Conservation (phyloP, 2,113 vertebrate species). For the Tetrax tetrax region DNA sequence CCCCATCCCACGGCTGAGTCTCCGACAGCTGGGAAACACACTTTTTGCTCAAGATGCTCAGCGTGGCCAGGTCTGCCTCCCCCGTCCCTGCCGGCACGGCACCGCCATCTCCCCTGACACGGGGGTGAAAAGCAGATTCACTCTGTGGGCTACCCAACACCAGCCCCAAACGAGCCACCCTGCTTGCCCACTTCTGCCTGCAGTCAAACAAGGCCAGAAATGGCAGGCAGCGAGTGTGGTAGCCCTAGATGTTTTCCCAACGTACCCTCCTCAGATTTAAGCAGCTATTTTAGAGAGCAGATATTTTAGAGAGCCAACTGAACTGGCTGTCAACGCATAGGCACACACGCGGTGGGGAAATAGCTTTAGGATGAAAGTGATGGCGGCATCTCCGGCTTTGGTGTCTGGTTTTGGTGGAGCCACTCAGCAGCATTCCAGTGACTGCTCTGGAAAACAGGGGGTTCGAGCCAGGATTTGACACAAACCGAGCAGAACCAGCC, state of each 20-base stretch:
- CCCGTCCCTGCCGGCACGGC: accelerated
- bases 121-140: accelerated
- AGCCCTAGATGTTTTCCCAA: neutral
- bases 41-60: accelerated
- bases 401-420: neutral
- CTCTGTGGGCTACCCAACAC: accelerated
- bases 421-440: neutral
- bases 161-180: accelerated
- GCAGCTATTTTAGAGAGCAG: neutral
- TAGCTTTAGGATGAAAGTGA: neutral
- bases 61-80: accelerated
- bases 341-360: accelerated
- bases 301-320: neutral
- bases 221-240: accelerated
- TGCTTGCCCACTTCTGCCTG: neutral
- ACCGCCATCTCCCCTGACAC: accelerated
- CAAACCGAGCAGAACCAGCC: neutral
- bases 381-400: accelerated
- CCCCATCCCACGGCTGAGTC: accelerated
- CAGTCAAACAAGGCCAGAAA: neutral
- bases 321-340: accelerated
- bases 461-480: neutral
- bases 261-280: neutral
- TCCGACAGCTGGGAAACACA: neutral
- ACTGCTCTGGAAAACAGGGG: neutral